Evolutionary conservation across 2,888 invertebrate species (phyloP).

Genomic region (Latheticus oryzae): DNA sequence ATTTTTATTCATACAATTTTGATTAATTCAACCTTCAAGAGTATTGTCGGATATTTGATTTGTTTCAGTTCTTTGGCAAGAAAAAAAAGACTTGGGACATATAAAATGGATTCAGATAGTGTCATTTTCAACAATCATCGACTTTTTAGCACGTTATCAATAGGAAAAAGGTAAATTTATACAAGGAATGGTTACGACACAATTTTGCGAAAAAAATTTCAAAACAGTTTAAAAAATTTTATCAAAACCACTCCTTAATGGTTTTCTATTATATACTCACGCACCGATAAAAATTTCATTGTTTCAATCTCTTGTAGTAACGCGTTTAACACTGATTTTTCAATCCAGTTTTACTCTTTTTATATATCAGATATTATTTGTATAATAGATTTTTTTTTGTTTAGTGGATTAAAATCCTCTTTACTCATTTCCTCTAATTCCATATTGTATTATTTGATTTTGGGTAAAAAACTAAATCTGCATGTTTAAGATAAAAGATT

Average conservation of each 20-base stretch:
- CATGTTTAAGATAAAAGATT: constrained; percentile 35
- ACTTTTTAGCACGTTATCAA: constrained; percentile 62
- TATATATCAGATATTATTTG: constrained; percentile 2
- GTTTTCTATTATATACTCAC: too few relatives aligned
- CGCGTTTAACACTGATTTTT: too few relatives aligned
- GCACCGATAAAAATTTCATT: too few relatives aligned
- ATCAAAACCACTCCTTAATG: too few relatives aligned
- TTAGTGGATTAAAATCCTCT: constrained; percentile 1
- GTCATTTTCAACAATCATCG: constrained; percentile 63
- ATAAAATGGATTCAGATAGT: constrained; percentile 61
- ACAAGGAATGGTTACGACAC: constrained; percentile 17
- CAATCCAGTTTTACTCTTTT: too few relatives aligned
- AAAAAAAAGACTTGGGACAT: constrained; percentile 60
- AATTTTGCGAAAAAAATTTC: too few relatives aligned
- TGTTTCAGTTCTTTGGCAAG: constrained; percentile 48
- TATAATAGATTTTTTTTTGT: not conserved
- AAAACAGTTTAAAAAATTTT: too few relatives aligned
- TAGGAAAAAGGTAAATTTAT: constrained; percentile 65
- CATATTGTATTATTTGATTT: constrained; percentile 17
- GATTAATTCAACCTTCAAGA: not conserved
- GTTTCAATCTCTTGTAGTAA: too few relatives aligned
- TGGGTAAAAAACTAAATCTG: constrained; percentile 5
- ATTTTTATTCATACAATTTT: constrained; percentile 22
- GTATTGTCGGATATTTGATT: constrained; percentile 3
- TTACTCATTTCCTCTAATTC: constrained; percentile 15